Evolutionary conservation across 2,888 invertebrate species (phyloP), one percentile per base, ranked within the genome.

Genomic region (Mamestra brassicae): DNA sequence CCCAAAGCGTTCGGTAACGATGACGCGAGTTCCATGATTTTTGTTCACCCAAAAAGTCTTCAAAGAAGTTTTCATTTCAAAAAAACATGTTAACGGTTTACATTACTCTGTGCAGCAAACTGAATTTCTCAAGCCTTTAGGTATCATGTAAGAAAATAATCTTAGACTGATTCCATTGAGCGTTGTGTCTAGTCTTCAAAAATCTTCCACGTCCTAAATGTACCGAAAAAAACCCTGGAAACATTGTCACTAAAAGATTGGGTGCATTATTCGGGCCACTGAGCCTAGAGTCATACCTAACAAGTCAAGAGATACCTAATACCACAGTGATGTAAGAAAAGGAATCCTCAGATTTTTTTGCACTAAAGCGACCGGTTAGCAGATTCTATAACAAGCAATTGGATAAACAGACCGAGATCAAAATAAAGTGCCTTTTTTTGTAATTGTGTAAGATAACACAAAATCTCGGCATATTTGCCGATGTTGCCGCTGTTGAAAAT

Each of bases 401-500:
- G 15, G 0, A 6, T 52, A 11, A 2, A 47, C 26, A 47, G 52
- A 17, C 5, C 17, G 6, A 17, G 15, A 5, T 17, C 7, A 52
- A 17, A 17, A 52, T 17, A 52, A 17, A 17, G 15, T 61, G 26
- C 26, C 1, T 61, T n/a, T 42, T 11, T n/a, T 11, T 38, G 38
- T 60, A 60, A 38, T n/a, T 61, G 5, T 61, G 5, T 47, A 52
- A 5, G 45, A 13, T 50, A 26, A 52, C 34, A 45, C n/a, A 76
- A 58, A 66, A n/a, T 55, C n/a, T 38, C 17, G 1, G 1, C 17
- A 42, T 36, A 60, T 42, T 62, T n/a, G 10, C 15, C 36, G 34
- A 62, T 52, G 55, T 62, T 52, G 58, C 26, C 47, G 26, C 50
- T 50, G 74, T 69, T 71, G 61, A 17, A 70, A 61, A 76, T 79